Conservation (phyloP, 2,797 vertebrate species). For the Brachyalestes nurse region DNA sequence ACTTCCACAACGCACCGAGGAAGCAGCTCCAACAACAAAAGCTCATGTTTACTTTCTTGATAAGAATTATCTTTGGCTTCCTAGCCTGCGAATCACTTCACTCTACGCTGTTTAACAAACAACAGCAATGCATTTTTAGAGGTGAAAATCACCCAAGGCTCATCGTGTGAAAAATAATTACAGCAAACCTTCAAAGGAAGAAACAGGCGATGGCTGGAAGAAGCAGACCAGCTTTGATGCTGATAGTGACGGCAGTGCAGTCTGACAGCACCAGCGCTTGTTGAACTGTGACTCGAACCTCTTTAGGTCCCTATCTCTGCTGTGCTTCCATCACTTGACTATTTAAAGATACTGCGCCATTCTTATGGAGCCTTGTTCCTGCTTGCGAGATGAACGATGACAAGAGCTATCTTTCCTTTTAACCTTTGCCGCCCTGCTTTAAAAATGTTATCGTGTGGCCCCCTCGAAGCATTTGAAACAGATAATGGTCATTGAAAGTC, state of each 20-base stretch:
- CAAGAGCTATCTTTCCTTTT: constrained; percentile 80
- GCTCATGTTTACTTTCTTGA: constrained; percentile 4
- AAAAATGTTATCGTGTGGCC: constrained; percentile 73
- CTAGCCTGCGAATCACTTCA: background rate
- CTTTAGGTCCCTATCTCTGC: constrained; percentile 71
- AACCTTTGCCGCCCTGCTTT: constrained; percentile 76
- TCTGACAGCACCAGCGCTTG: constrained; percentile 69
- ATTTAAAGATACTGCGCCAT: constrained; percentile 78
- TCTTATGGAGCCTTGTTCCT: constrained; percentile 49
- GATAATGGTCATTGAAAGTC: constrained; percentile 73
- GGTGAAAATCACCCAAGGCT: constrained; percentile 37
- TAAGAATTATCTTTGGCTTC: constrained; percentile 6
- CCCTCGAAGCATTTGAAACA: constrained; percentile 69
- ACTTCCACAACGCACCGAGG: background rate
- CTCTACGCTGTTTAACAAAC: constrained; percentile 3
- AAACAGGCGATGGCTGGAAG: constrained; percentile 64
- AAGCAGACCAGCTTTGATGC: constrained; percentile 70
- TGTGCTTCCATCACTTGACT: constrained; percentile 76
- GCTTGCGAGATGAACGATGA: constrained; percentile 64
- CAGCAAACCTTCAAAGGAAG: constrained; percentile 55
- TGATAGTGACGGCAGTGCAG: constrained; percentile 68
- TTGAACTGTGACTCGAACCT: constrained; percentile 76
- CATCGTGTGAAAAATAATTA: constrained; percentile 49
- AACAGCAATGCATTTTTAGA: constrained; percentile 1
- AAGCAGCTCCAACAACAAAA: background rate